phyloP scores from a whole-genome alignment of 2,888 invertebrate genomes.

The Synanthedon tipuliformis region DNA sequence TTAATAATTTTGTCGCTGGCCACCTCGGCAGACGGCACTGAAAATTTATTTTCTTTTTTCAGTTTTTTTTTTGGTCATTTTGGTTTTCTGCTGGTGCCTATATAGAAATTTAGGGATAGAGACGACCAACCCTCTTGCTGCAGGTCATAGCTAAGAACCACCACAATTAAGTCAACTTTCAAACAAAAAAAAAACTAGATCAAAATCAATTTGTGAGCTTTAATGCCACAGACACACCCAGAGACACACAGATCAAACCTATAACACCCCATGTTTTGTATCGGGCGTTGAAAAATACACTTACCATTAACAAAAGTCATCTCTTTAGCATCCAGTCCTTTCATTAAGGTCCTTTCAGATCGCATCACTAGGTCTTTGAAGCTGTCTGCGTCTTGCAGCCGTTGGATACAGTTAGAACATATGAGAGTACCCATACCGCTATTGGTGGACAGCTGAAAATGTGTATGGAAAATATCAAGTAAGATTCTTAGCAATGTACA shows the following conservation, averaged over 20 bases:
- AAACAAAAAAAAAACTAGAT: too few species aligned
- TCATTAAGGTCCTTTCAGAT: conserved; percentile 30
- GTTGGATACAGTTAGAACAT: conserved; percentile 29
- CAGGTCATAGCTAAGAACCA: too few species aligned
- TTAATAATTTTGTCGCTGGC: too few species aligned
- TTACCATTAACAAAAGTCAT: conserved; percentile 35
- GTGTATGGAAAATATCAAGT: neutral
- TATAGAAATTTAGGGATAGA: too few species aligned
- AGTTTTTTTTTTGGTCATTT: neutral
- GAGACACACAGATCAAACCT: too few species aligned
- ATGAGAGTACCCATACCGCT: conserved; percentile 23
- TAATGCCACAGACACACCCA: too few species aligned
- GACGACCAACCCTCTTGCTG: too few species aligned
- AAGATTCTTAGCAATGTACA: neutral
- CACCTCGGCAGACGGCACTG: too few species aligned
- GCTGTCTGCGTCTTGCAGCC: conserved; percentile 30
- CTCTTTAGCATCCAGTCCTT: conserved; percentile 20
- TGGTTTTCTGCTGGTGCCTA: neutral
- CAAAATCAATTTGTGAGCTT: too few species aligned
- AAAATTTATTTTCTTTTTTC: neutral
- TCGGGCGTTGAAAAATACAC: neutral
- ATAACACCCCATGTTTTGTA: too few species aligned
- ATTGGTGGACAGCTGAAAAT: conserved; percentile 37
- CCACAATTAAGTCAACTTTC: too few species aligned
- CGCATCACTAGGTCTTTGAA: conserved; percentile 34